Evolutionary conservation across 1,140 invertebrate genomes (phyloP).

Genomic region (Cydia splendana): DNA sequence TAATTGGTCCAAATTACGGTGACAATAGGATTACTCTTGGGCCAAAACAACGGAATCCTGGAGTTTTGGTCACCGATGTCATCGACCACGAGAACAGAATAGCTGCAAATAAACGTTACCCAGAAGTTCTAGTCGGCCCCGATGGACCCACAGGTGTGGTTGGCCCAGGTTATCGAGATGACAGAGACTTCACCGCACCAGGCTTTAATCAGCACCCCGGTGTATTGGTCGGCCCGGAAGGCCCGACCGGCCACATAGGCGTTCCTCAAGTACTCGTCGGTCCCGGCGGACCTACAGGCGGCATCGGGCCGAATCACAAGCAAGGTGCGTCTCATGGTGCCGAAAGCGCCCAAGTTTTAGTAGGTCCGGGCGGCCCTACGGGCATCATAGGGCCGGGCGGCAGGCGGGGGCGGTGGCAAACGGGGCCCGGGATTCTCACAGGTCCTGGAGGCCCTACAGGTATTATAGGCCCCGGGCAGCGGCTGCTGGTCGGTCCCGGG

Average conservation of each 20-base stretch:
- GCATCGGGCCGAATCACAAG: conserved; percentile 25
- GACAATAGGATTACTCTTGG: background rate
- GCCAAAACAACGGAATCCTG: conserved; percentile 41
- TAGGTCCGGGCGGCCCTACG: conserved; percentile 42
- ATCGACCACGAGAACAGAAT: conserved; percentile 51
- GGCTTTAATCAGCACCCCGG: conserved; percentile 37
- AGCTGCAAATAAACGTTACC: conserved; percentile 39
- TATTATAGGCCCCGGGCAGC: conserved; percentile 66
- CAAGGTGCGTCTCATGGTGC: background rate
- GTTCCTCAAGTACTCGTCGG: conserved; percentile 39
- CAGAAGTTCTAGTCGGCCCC: conserved; percentile 80
- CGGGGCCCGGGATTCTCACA: conserved; percentile 73
- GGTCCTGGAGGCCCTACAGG: conserved; percentile 82
- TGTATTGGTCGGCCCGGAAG: conserved; percentile 51
- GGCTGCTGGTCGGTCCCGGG: conserved; percentile 78
- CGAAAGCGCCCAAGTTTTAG: conserved; percentile 39
- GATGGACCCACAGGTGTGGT: conserved; percentile 80
- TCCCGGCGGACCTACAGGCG: conserved; percentile 34
- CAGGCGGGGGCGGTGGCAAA: conserved; percentile 46
- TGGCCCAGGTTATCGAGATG: conserved; percentile 51
- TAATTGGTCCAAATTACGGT: conserved; percentile 37
- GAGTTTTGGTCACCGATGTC: conserved; percentile 79
- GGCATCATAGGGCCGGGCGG: conserved; percentile 26
- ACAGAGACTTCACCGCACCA: conserved; percentile 4
- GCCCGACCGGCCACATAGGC: conserved; percentile 41